These are phyloP conservation scores for Carlito syrichta DNA, from an alignment of 2,113 vertebrate species.

Conservation along the genomic window DNA sequence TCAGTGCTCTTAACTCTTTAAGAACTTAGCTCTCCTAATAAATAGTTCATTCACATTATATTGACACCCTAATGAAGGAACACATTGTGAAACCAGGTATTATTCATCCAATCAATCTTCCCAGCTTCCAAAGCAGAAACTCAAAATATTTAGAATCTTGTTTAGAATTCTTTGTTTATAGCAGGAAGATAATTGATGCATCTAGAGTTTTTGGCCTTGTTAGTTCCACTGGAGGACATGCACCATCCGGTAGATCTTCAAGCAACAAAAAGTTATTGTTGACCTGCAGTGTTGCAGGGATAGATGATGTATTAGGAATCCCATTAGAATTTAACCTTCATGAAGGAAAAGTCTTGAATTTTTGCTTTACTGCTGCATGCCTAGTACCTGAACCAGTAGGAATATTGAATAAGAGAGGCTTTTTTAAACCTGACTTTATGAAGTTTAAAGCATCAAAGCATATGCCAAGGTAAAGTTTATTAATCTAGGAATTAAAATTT, in stretches of 20 bases:
- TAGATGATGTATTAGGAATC: background rate
- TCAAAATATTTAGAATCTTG: background rate
- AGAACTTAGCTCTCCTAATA: background rate
- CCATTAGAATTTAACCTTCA: background rate
- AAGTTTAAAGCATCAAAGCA: background rate
- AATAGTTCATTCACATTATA: background rate
- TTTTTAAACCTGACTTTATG: background rate
- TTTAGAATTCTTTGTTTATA: background rate
- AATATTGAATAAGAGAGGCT: background rate
- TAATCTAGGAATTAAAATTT: background rate
- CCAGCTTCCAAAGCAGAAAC: background rate
- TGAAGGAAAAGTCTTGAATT: background rate
- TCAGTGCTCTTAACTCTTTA: background rate
- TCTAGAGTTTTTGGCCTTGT: background rate
- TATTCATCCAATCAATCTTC: background rate
- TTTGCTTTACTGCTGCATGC: background rate
- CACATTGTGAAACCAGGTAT: background rate
- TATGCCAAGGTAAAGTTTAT: background rate
- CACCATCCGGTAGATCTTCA: background rate
- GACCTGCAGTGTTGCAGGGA: background rate
- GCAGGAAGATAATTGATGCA: background rate
- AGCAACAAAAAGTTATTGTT: background rate
- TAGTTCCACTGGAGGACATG: accelerated
- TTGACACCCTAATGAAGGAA: background rate
- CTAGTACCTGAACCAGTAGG: background rate